Percentiles rank a stretch among this genome's conserved stretches.
These are phyloP conservation scores for Holcopasites calliopsidis DNA, from an alignment of 1,140 invertebrate species.

Conservation along the genomic window DNA sequence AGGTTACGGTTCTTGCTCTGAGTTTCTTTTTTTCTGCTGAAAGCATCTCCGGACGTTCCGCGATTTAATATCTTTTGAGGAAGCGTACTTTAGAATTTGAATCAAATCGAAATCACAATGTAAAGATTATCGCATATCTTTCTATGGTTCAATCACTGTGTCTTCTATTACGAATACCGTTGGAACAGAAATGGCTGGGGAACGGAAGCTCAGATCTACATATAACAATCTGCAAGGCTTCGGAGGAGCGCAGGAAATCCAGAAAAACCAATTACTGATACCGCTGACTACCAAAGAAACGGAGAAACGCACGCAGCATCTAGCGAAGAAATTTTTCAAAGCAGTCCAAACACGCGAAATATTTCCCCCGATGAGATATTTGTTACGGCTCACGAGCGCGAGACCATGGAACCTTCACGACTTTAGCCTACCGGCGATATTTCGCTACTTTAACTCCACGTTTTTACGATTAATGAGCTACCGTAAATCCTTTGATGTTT, in stretches of 20 bases:
- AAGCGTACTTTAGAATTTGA: no score
- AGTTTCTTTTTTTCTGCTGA: no score
- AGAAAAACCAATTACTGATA: slow-evolving; percentile 52
- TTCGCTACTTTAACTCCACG: background rate
- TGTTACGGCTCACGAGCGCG: slow-evolving; percentile 12
- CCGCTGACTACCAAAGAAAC: slow-evolving; percentile 50
- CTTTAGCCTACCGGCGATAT: slow-evolving; percentile 19
- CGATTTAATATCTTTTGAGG: no score
- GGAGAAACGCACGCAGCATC: slow-evolving; percentile 28
- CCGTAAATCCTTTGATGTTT: background rate
- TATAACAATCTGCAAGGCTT: no score
- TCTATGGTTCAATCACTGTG: no score
- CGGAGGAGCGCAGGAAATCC: slow-evolving; percentile 22
- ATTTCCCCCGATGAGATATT: slow-evolving; percentile 37
- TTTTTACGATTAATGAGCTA: background rate
- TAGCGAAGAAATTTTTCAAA: slow-evolving; percentile 56
- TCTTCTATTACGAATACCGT: background rate
- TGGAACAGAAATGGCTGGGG: background rate
- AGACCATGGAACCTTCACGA: slow-evolving; percentile 6
- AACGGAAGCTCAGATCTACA: slow-evolving; percentile 7
- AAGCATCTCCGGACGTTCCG: no score
- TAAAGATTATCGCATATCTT: no score
- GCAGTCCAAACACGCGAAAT: slow-evolving; percentile 35
- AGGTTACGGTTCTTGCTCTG: no score
- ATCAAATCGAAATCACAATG: no score